Evolutionary conservation across 2,888 invertebrate genomes (phyloP), one percentile per base, ranked within the genome.

Genomic region (Dasysyrphus albostriatus): DNA sequence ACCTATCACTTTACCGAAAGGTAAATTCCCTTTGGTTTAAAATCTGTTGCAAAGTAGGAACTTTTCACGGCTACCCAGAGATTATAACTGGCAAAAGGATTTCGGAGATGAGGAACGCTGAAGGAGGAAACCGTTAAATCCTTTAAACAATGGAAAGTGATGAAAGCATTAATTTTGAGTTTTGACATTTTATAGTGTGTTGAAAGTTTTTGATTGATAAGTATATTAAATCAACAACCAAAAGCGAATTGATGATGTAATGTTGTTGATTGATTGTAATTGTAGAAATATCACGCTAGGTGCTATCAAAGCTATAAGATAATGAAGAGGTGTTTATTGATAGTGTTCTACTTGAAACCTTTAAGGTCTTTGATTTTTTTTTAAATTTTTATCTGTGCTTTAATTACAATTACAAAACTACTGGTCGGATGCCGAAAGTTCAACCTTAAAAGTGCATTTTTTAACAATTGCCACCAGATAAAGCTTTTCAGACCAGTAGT

Each of bases 81-180:
- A 87, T 83, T 87, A 87, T 75, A 65, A 72, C 72, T 67, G 83
- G 83, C 69, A 67, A 75, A 75, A 74, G 78, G 78, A 83, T 63
- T 74, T 54, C 44, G 29, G 8, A 1, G n/a, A 7, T 3, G 14
- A 51, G 24, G 61, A 63, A 58, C 19, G 76, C 19, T 29, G 39
- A 37, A 37, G 16, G 24, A 51, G 63, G 8, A 67, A 16, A 4
- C 29, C 34, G 69, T 47, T 49, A 42, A 37, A 39, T 42, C 67
- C 65, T 72, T 49, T 34, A 79, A 79, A 79, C 79, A 87, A 83
- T 73, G 72, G 65, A 78, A 79, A 79, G 72, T 83, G 78, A 83
- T 79, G 75, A 83, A 87, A 78, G 83, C 72, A 83, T 87, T 87
- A 87, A 87, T 87, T 83, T 83, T 75, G 61, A 79, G 74, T 83